Base-by-base conservation (phyloP, 2,888 invertebrate genomes). In the Diarsia mendica region DNA sequence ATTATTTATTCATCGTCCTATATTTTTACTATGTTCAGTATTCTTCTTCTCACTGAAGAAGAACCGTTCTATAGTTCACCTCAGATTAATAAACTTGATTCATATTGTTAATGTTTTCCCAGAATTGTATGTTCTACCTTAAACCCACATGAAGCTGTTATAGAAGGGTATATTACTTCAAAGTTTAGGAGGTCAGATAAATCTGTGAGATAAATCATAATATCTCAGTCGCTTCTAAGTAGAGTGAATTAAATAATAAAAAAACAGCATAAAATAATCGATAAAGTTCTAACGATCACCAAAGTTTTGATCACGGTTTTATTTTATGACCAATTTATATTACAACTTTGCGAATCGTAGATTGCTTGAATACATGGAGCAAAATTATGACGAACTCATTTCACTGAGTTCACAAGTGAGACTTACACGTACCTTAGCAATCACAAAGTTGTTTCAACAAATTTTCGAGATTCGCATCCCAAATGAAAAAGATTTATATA, bases 221-320 rank as follows among this genome's bases (percentile, higher is more conserved):
- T n/a, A 69, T 49, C 28, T 58, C 9, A 58, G 33, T 1, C 53
- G 20, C 48, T 28, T 6, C 8, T 20, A 23, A 48, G 10, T 51
- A 9, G 20, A 15, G 2, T n/a, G 18, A 64, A 48, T 44, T 23
- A 23, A 66, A 53, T 53, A 63, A 75, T 63, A 72, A 63, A 61
- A 44, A 61, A 33, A 66, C 65, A 15, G 55, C 18, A 39, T 76
- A 82, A 69, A 75, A 58, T 84, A 67, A 79, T 73, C 72, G 73
- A 64, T 74, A 64, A 80, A 86, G 74, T 79, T 79, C 1, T 18
- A 20, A 11, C 49, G 58, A 83, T 67, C 72, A 65, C 55, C 64
- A 67, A 83, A 83, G 78, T 78, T 86, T 60, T 72, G 60, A 80
- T 75, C 65, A 67, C 65, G n/a, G 23, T 84, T 86, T 80, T 70